Evolutionary conservation across 1,140 invertebrate species (phyloP).

Genomic region (Andrena cerasifolii): DNA sequence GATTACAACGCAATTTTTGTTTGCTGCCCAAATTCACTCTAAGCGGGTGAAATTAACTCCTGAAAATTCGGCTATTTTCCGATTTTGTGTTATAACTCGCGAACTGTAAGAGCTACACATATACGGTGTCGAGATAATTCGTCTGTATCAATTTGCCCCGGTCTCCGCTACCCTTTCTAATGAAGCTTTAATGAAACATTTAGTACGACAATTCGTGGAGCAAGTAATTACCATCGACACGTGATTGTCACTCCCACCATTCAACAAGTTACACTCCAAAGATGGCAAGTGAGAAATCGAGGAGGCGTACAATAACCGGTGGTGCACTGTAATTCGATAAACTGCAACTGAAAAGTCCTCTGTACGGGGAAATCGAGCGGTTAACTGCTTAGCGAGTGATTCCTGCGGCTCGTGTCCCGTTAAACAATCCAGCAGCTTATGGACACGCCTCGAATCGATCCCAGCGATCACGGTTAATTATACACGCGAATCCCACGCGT

Average conservation of each 20-base stretch:
- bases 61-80: too few species aligned
- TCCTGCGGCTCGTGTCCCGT: constrained; percentile 18
- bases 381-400: constrained; percentile 22
- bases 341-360: background rate
- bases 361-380: constrained; percentile 9
- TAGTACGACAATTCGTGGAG: too few species aligned
- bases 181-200: too few species aligned
- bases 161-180: too few species aligned
- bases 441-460: constrained; percentile 37
- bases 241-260: background rate
- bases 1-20: too few species aligned
- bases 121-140: too few species aligned
- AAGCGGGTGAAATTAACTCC: too few species aligned
- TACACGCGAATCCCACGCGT: constrained; percentile 63
- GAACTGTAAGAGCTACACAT: too few species aligned
- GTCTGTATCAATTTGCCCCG: too few species aligned
- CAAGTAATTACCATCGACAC: constrained; percentile 19
- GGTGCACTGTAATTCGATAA: constrained; percentile 29
- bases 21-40: too few species aligned
- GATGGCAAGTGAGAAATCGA: constrained; percentile 28
- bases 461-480: constrained; percentile 58
- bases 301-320: constrained; percentile 1
- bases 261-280: background rate
- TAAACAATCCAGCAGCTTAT: constrained; percentile 33
- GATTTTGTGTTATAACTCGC: too few species aligned